Conservation (phyloP, 92 coral and sea anemone genomes). For the Palythoa grandiflora region DNA sequence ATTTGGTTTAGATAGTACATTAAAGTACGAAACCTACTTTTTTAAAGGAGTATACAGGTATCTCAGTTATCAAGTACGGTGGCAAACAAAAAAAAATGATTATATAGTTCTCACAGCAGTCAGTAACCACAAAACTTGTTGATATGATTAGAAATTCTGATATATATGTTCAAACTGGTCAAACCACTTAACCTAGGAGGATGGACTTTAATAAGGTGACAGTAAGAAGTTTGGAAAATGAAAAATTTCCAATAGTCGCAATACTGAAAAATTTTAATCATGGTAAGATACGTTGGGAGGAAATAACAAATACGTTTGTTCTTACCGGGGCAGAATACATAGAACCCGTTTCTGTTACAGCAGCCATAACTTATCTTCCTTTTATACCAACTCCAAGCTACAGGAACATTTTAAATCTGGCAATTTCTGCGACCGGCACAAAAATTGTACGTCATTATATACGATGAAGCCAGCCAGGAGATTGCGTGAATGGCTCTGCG, state of each 20-base stretch:
- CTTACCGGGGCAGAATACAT: constrained; percentile 82
- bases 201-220: background rate
- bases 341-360: constrained; percentile 84
- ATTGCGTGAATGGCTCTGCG: background rate
- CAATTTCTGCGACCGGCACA: background rate
- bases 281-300: background rate
- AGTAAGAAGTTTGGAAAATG: background rate
- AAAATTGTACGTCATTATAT: background rate
- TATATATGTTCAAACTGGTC: too few species aligned
- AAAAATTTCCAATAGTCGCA: background rate
- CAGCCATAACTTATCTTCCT: constrained; percentile 55
- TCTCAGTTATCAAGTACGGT: too few species aligned
- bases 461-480: background rate
- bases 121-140: too few species aligned
- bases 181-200: background rate
- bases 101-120: too few species aligned
- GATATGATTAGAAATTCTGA: too few species aligned
- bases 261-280: too few species aligned
- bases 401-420: background rate
- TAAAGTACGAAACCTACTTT: too few species aligned
- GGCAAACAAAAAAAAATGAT: too few species aligned
- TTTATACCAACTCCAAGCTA: background rate
- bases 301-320: background rate
- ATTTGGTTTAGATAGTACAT: too few species aligned
- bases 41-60: too few species aligned